Evolutionary conservation across 2,888 invertebrate species (phyloP).

Genomic region (Pseudolycoriella hygida): DNA sequence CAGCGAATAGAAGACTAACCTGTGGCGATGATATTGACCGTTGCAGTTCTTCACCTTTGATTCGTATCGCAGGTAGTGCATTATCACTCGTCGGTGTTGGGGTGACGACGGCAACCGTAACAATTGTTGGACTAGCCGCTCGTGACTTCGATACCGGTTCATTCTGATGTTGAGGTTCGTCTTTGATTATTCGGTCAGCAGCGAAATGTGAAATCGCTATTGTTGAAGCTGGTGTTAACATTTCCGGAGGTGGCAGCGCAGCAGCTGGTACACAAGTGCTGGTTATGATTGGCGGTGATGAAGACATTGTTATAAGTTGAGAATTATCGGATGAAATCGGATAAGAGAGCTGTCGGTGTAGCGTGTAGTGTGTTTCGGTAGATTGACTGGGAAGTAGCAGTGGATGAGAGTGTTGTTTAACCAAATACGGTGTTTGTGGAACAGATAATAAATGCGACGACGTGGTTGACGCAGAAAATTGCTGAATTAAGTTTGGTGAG

Average conservation of each 20-base stretch:
- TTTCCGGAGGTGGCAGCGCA: neutral
- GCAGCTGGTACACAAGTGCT: neutral
- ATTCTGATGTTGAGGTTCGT: neutral
- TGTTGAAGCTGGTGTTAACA: neutral
- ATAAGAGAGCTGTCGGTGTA: conserved; percentile 36
- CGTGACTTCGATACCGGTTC: conserved; percentile 4
- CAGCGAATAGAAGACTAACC: conserved; percentile 24
- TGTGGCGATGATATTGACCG: conserved; percentile 43
- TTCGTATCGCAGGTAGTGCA: conserved; percentile 26
- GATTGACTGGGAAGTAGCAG: conserved; percentile 39
- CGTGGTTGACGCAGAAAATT: conserved; percentile 15
- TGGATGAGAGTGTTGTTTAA: conserved; percentile 51
- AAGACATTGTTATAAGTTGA: neutral
- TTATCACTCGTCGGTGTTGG: conserved; percentile 18
- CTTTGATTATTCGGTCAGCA: neutral
- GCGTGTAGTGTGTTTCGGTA: conserved; percentile 17
- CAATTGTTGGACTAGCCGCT: conserved; percentile 22
- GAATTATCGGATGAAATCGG: conserved; percentile 19
- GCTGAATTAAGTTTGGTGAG: conserved; percentile 28
- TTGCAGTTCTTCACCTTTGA: conserved; percentile 39
- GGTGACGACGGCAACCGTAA: conserved; percentile 18
- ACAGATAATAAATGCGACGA: conserved; percentile 38
- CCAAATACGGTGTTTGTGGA: conserved; percentile 35
- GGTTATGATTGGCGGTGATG: conserved; percentile 7
- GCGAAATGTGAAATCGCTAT: neutral